Evolutionary conservation across 2,113 vertebrate species (phyloP).

Genomic region (Hepsetus odoe): DNA sequence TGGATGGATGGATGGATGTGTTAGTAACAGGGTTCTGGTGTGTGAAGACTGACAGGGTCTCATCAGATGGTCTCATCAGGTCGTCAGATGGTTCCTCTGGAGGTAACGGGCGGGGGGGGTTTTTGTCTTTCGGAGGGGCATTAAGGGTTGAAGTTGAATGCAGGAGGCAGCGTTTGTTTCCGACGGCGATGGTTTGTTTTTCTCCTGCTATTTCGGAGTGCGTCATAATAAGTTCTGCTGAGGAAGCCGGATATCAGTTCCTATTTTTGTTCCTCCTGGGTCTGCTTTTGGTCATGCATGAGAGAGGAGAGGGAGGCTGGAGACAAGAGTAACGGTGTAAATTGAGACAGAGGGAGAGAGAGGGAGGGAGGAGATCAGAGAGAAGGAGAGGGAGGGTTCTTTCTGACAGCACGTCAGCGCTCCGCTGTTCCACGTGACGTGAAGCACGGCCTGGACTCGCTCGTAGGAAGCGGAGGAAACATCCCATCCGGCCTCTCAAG

Average conservation of each 20-base stretch:
- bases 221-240: background rate
- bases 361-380: background rate
- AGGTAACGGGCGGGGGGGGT: no score
- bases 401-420: constrained; percentile 58
- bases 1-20: no score
- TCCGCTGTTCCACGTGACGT: constrained; percentile 52
- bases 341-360: constrained; percentile 6
- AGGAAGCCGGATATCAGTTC: constrained; percentile 7
- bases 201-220: background rate
- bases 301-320: background rate
- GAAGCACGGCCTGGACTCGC: constrained; percentile 40
- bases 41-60: no score
- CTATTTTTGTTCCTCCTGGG: constrained; percentile 15
- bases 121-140: no score
- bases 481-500: constrained; percentile 45
- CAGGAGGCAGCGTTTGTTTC: no score
- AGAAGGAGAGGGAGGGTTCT: background rate
- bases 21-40: no score
- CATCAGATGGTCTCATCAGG: no score
- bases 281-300: background rate
- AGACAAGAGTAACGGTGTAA: background rate
- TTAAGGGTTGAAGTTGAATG: no score
- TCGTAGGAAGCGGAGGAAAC: constrained; percentile 57
- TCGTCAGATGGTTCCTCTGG: no score
- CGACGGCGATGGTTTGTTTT: no score